Percentiles rank a stretch among this genome's conserved stretches.
Evolutionary conservation across 1,140 invertebrate species (phyloP).

Genomic region (Ridgeia piscesae): DNA sequence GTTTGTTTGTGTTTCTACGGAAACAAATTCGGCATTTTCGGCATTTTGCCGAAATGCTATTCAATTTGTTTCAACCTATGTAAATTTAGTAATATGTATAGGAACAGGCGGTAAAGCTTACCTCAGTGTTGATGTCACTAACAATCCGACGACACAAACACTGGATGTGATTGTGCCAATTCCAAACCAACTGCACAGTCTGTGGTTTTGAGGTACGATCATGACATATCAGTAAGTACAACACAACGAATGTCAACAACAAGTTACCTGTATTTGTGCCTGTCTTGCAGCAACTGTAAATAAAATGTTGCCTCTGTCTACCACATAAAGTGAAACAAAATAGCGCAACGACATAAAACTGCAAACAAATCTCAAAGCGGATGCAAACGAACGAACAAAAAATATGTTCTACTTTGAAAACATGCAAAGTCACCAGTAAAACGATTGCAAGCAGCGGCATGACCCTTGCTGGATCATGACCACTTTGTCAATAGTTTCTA

Average conservation of each 20-base stretch:
- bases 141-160: background rate
- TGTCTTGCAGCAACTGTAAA: background rate
- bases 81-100: background rate
- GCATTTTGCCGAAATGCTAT: background rate
- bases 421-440: background rate
- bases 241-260: background rate
- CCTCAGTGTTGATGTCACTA: background rate
- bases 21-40: background rate
- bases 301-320: background rate
- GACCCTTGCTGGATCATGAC: background rate
- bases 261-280: background rate
- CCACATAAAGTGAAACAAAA: background rate
- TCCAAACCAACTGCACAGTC: background rate
- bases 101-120: background rate
- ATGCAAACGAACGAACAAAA: conserved; percentile 13
- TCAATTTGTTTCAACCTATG: background rate
- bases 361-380: conserved; percentile 4
- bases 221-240: background rate
- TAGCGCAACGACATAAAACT: background rate
- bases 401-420: background rate
- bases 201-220: background rate
- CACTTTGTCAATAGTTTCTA: background rate
- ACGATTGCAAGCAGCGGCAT: background rate
- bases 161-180: background rate
- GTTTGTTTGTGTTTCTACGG: background rate